Conservation (phyloP, 2,888 invertebrate species). For the Acleris literana region DNA sequence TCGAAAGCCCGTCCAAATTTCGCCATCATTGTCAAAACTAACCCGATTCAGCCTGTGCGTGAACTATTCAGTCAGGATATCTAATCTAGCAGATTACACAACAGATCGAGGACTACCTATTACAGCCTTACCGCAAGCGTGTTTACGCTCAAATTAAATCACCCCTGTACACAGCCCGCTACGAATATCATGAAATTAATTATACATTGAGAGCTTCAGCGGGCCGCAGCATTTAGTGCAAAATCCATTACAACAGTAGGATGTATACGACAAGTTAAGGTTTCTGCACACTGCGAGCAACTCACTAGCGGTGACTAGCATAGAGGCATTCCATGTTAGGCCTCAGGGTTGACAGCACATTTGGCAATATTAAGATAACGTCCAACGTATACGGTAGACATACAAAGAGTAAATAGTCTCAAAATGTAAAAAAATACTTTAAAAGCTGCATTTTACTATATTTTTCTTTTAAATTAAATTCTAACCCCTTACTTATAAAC, state of each 20-base stretch:
- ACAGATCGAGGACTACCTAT: background rate
- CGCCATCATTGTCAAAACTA: no score
- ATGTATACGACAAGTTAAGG: background rate
- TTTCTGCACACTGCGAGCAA: background rate
- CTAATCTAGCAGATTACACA: background rate
- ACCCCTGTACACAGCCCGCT: background rate
- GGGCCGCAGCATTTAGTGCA: conserved; percentile 9
- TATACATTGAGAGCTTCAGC: conserved; percentile 6
- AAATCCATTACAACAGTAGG: conserved; percentile 15
- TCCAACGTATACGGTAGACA: no score
- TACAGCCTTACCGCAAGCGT: background rate
- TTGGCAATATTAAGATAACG: no score
- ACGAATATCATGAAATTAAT: conserved; percentile 18
- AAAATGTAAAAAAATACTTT: no score
- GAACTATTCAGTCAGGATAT: no score
- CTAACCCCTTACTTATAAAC: no score
- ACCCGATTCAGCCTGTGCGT: no score
- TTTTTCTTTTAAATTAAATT: no score
- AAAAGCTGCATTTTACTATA: no score
- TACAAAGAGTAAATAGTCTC: no score
- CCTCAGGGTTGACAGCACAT: no score
- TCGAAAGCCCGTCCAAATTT: no score
- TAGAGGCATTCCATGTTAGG: background rate
- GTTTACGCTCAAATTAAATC: conserved; percentile 18
- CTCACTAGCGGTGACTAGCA: background rate